Conservation (phyloP, 2,888 invertebrate species). For the Sycophila texana region DNA sequence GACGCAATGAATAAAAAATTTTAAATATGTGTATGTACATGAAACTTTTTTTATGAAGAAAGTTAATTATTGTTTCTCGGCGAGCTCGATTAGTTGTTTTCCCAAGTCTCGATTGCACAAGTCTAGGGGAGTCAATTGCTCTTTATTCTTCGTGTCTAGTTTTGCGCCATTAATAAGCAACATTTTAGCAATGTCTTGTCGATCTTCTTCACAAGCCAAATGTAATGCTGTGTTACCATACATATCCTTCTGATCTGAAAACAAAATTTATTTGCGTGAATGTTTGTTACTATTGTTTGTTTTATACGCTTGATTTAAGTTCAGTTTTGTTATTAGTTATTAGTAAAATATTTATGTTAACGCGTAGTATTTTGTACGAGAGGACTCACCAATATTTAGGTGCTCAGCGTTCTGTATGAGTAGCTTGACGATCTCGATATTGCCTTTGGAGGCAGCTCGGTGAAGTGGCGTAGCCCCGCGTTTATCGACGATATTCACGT, state of each 20-base stretch:
- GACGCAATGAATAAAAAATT: no score
- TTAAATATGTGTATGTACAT: no score
- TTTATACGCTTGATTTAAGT: no score
- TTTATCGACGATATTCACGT: constrained; percentile 83
- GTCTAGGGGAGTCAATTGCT: constrained; percentile 82
- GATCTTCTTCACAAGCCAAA: constrained; percentile 88
- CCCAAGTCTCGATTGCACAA: constrained; percentile 64
- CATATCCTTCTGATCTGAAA: constrained; percentile 79
- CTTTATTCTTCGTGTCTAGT: constrained; percentile 80
- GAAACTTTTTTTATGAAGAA: no score
- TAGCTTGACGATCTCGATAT: constrained; percentile 81
- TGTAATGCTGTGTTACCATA: constrained; percentile 89
- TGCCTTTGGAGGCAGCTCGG: constrained; percentile 87
- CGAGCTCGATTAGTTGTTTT: constrained; percentile 42
- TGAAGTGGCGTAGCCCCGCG: constrained; percentile 86
- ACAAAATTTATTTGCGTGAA: neutral
- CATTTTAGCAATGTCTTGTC: constrained; percentile 81
- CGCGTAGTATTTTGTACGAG: neutral
- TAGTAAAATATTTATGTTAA: no score
- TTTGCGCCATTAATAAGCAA: constrained; percentile 82
- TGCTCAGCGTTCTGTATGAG: constrained; percentile 79
- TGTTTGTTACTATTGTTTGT: no score
- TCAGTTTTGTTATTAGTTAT: no score
- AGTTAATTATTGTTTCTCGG: constrained; percentile 13
- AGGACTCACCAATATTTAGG: constrained; percentile 74